phyloP scores from a whole-genome alignment of 2,113 vertebrate genomes.

The Porphyrio hochstetteri region DNA sequence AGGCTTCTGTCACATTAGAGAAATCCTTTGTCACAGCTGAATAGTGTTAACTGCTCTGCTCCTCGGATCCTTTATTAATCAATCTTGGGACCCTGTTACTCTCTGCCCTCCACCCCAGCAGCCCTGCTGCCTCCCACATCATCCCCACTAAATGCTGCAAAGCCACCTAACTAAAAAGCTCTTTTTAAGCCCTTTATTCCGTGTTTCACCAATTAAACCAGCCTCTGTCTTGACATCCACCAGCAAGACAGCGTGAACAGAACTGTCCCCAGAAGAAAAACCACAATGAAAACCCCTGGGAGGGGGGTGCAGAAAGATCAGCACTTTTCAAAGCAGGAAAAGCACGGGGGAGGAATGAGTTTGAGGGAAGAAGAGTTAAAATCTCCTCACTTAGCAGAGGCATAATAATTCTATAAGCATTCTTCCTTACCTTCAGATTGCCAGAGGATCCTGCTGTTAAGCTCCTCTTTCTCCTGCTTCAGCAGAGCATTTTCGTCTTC shows the following conservation, averaged over 20 bases:
- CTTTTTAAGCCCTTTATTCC: neutral
- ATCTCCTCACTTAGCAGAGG: accelerated
- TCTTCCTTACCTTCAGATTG: slow-evolving; percentile 78
- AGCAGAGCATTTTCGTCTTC: slow-evolving; percentile 86
- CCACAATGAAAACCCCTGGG: neutral
- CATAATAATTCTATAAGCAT: accelerated
- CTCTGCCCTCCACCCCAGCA: neutral
- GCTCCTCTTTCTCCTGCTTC: slow-evolving; percentile 90
- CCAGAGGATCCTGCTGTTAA: slow-evolving; percentile 82
- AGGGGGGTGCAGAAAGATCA: accelerated
- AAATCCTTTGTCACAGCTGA: neutral
- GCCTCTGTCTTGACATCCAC: neutral
- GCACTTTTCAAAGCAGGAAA: neutral
- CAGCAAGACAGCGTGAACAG: neutral
- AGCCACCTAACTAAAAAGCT: neutral
- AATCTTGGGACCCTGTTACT: neutral
- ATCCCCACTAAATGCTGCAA: neutral
- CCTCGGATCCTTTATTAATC: neutral
- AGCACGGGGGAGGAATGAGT: neutral
- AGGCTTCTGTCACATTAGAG: neutral
- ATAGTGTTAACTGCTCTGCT: neutral
- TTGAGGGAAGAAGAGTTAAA: neutral
- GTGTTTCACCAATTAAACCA: neutral
- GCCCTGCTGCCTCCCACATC: neutral
- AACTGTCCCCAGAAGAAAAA: neutral